Percentiles rank a stretch among this genome's conserved stretches.
Evolutionary conservation across 92 coral and sea anemone genomes (phyloP).

Genomic region (Phenganax subtilis): DNA sequence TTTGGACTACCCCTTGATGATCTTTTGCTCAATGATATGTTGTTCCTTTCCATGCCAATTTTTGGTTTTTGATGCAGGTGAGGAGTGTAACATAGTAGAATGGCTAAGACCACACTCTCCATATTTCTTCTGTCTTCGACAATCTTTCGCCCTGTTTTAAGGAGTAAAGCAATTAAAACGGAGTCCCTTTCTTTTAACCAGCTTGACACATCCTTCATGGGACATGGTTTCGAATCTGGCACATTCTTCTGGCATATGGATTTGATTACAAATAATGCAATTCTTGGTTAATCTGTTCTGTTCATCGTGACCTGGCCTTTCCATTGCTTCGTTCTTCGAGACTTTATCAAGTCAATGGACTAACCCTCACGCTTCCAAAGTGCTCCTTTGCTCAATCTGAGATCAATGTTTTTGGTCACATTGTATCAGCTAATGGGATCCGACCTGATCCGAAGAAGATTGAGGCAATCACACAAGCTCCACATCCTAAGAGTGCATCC

Average conservation of each 20-base stretch:
- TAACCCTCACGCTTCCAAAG: constrained; percentile 36
- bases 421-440: constrained; percentile 42
- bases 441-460: constrained; percentile 40
- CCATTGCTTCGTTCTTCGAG: no score
- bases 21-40: neutral
- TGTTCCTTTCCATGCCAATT: neutral
- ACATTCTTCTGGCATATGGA: constrained; percentile 5
- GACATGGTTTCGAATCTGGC: neutral
- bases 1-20: neutral
- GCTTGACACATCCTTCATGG: neutral
- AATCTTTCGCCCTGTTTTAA: neutral
- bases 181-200: neutral
- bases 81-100: constrained; percentile 5
- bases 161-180: constrained; percentile 5
- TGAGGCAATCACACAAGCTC: constrained; percentile 41
- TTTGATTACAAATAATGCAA: constrained; percentile 2
- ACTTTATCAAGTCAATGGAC: constrained; percentile 22
- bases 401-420: constrained; percentile 49
- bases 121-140: constrained; percentile 5
- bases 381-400: constrained; percentile 35
- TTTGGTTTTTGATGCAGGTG: neutral
- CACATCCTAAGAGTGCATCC: constrained; percentile 17
- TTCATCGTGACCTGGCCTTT: no score
- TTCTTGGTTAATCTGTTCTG: neutral
- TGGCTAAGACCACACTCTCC: constrained; percentile 14